Base-by-base conservation (phyloP, 2,113 vertebrate genomes). In the Coregonus clupeaformis region DNA sequence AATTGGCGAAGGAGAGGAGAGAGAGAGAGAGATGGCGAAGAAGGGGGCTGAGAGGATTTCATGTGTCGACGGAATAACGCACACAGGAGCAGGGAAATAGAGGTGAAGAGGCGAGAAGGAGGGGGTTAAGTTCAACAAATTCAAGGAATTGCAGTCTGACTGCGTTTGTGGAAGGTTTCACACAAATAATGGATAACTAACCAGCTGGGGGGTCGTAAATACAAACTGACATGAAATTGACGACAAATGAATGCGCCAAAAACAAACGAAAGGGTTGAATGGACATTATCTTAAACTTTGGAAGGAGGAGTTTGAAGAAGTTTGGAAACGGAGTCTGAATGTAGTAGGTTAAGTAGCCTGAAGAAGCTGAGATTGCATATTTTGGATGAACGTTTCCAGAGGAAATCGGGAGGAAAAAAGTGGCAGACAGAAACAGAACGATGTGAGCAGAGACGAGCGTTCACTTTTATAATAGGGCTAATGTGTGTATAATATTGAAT, bases 291-390 rank as follows among this genome's bases (percentile, higher is more conserved):
- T 9, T 16, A 12, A 3, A 32, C 27, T 20, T 20, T 36, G 5
- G 29, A 36, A 27, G 29, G 70, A 76, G 62, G 42, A 55, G 52
- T 74, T 76, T 72, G 14, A 52, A 69, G 29, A 55, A 71, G 14
- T 75, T 68, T 77, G 71, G 62, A 72, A 73, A 76, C 57, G 74
- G 68, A 57, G 65, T 25, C 16, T 52, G 13, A 11, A 49, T 49
- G 3, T 18, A 16, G 12, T 5, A 16, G 14, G 49, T 52, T 16
- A 52, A 52, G 70, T 42, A 42, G 9, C 9, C 36, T 42, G 2
- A 77, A 81, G 74, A 59, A 84, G 88, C 90, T 91, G 92, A 90
- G 83, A 89, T 80, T 27, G 87, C 91, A 85, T 80, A 81, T 90
- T 88, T 80, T 73, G 76, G 69, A 72, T 64, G 68, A 74, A 66